Conservation (phyloP, 1,140 invertebrate genomes). For the Euura lappo region DNA sequence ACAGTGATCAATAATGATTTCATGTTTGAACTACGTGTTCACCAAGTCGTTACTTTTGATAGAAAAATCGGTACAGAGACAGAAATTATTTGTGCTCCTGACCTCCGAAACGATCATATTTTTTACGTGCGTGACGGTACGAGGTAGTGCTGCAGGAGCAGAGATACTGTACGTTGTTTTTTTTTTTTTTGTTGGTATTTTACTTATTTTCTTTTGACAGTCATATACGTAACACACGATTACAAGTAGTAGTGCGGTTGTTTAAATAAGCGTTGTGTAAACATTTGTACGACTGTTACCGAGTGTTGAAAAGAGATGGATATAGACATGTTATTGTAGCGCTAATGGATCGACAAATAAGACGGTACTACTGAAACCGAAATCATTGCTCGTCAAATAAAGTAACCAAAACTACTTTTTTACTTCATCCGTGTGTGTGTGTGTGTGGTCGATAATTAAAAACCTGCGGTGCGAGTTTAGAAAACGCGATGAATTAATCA, state of each 20-base stretch:
- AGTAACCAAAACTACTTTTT: background rate
- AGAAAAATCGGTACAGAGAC: too few species aligned
- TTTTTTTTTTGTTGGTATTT: too few species aligned
- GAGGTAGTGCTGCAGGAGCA: background rate
- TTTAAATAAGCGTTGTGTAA: background rate
- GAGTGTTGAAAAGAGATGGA: slow-evolving; percentile 17
- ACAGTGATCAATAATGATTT: too few species aligned
- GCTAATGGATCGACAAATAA: slow-evolving; percentile 41
- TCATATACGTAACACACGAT: slow-evolving; percentile 11
- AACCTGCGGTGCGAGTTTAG: too few species aligned
- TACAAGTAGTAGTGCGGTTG: background rate
- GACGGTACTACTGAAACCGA: slow-evolving; percentile 9
- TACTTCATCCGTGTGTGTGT: background rate
- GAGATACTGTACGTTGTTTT: background rate
- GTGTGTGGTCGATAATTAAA: background rate
- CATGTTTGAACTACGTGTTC: too few species aligned
- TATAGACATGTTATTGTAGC: slow-evolving; percentile 37
- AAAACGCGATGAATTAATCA: too few species aligned
- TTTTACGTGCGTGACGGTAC: background rate
- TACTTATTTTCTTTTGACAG: background rate
- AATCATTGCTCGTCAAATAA: slow-evolving; percentile 8
- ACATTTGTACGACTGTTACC: slow-evolving; percentile 2
- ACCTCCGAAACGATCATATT: too few species aligned
- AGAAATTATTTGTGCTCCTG: too few species aligned
- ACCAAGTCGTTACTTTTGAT: too few species aligned